Percentiles rank a stretch among this genome's conserved stretches.
Conservation (phyloP, 2,888 invertebrate species). For the Netelia fuscicornis region DNA sequence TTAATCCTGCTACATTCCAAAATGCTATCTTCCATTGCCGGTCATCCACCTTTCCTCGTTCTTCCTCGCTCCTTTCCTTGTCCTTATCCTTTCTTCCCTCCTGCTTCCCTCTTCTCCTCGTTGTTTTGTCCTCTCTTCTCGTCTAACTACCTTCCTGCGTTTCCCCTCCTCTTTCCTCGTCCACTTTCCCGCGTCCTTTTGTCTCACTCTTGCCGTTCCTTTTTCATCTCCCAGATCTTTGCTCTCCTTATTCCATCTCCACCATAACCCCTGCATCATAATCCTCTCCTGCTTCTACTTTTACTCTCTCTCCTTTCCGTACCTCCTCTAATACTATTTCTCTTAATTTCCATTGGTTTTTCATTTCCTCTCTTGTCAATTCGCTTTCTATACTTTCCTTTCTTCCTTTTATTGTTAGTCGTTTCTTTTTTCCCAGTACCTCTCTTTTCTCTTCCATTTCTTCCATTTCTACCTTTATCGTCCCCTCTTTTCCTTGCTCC, state of each 20-base stretch:
- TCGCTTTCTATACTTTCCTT: not conserved
- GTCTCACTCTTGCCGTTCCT: not conserved
- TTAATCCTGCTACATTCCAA: conserved; percentile 3
- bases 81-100: not conserved
- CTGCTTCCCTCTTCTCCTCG: not conserved
- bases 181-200: not conserved
- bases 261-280: not conserved
- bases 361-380: not conserved
- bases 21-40: not conserved
- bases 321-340: not conserved
- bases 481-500: not conserved
- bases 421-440: not conserved
- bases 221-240: not conserved
- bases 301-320: not conserved
- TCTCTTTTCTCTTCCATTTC: not conserved
- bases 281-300: not conserved
- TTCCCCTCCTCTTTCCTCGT: not conserved
- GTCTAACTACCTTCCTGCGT: not conserved
- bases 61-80: conserved; percentile 5
- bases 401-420: not conserved
- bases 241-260: not conserved
- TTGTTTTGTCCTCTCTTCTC: not conserved
- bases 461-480: not conserved
- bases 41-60: not conserved
- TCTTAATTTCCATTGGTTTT: not conserved